Evolutionary conservation across 2,888 invertebrate genomes (phyloP), one percentile per base, ranked within the genome.

Genomic region (Aromia moschata): DNA sequence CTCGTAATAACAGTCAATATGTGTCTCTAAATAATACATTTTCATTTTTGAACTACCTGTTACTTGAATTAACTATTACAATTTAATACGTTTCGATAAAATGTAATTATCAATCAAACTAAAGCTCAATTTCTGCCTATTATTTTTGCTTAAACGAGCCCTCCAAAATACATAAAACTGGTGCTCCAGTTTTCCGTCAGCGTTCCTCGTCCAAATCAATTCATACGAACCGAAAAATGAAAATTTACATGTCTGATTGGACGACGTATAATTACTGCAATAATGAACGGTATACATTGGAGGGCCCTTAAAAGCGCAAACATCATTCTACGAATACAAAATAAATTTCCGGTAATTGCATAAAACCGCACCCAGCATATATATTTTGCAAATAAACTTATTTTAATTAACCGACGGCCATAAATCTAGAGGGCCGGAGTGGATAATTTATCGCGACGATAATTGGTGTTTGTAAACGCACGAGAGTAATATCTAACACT

Each of bases 381-480:
- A n/a, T 52, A 63, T 63, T 55, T 54, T 57, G 58, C 60, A 60
- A 56, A 64, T 64, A 64, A 60, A 64, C 62, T 64, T 58, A 60
- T 62, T 62, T 56, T 58, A 60, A 64, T 64, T 54, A 64, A 62
- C 57, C 61, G 45, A 49, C 10, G 54, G 47, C 31, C 56, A 55
- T 62, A 56, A 60, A 60, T 58, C 56, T 49, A 53, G 25, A 36
- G 30, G 56, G 56, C 41, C 40, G 55, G 53, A 37, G 49, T 33
- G n/a, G n/a, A 38, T 59, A 63, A 66, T 66, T 63, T 66, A 66
- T 62, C 16, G 46, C 49, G 25, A 52, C 45, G 54, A 63, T 63
- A 66, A 66, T 66, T 63, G 61, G 63, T 65, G 65, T 60, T 65
- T 49, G 62, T 56, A 55, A 52, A 61, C 58, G 56, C 57, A 40